Evolutionary conservation across 2,113 vertebrate genomes (phyloP).

Genomic region (Hymenochirus boettgeri): DNA sequence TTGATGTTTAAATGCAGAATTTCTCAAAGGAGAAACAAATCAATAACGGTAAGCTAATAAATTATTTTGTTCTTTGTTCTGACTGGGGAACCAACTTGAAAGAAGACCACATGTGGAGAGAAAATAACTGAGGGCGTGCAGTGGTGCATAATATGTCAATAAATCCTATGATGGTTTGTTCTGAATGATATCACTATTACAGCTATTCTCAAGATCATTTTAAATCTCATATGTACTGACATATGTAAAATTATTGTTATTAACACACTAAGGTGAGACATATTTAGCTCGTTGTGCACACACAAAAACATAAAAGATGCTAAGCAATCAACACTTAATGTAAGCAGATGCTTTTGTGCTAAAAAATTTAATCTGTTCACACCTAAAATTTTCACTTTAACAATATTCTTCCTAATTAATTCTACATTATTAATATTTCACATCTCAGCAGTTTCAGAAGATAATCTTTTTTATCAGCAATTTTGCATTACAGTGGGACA

Average conservation of each 20-base stretch:
- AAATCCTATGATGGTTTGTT: conserved; percentile 44
- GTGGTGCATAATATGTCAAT: conserved; percentile 33
- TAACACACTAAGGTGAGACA: conserved; percentile 45
- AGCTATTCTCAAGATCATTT: conserved; percentile 43
- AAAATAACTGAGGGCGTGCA: conserved; percentile 51
- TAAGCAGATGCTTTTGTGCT: conserved; percentile 23
- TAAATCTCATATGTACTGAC: conserved; percentile 37
- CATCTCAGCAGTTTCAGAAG: neutral
- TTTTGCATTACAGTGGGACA: neutral
- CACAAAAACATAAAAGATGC: conserved; percentile 12
- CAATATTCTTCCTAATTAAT: conserved; percentile 17
- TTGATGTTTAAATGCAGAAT: conserved; percentile 52
- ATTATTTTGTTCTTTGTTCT: conserved; percentile 67
- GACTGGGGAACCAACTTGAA: conserved; percentile 64
- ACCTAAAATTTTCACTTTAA: conserved; percentile 20
- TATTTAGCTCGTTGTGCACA: no score
- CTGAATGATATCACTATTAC: conserved; percentile 37
- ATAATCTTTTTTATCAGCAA: neutral
- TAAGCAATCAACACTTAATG: conserved; percentile 9
- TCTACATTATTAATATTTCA: conserved; percentile 24
- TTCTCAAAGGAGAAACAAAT: conserved; percentile 55
- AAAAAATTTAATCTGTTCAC: conserved; percentile 8
- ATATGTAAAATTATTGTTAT: conserved; percentile 42
- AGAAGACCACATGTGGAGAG: conserved; percentile 59
- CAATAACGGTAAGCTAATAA: conserved; percentile 63